Evolutionary conservation across 1,140 invertebrate genomes (phyloP).

Genomic region (Drosophila melanogaster): Release_6_plus_ISO1_MT NT_037436.4:14421001-14421500

Average conservation of each 20-base stretch:
- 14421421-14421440: too few relatives aligned
- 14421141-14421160: slow-evolving; percentile 33
- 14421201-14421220: neutral
- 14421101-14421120: slow-evolving; percentile 42
- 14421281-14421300: too few relatives aligned
- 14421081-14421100: slow-evolving; percentile 34
- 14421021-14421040: slow-evolving; percentile 1
- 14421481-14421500: too few relatives aligned
- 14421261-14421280: too few relatives aligned
- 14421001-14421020: slow-evolving; percentile 3
- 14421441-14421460: too few relatives aligned
- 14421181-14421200: slow-evolving; percentile 50
- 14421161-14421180: slow-evolving; percentile 49
- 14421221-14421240: neutral
- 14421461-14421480: too few relatives aligned
- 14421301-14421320: too few relatives aligned
- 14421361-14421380: too few relatives aligned
- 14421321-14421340: too few relatives aligned
- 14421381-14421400: too few relatives aligned
- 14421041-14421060: slow-evolving; percentile 33
- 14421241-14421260: neutral
- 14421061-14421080: slow-evolving; percentile 56
- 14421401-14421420: too few relatives aligned
- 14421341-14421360: too few relatives aligned
- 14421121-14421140: slow-evolving; percentile 63